Percentiles rank a stretch among this genome's conserved stretches.
These are phyloP conservation scores for Trachelus tabidus DNA, from an alignment of 2,888 invertebrate genomes.

Conservation along the genomic window DNA sequence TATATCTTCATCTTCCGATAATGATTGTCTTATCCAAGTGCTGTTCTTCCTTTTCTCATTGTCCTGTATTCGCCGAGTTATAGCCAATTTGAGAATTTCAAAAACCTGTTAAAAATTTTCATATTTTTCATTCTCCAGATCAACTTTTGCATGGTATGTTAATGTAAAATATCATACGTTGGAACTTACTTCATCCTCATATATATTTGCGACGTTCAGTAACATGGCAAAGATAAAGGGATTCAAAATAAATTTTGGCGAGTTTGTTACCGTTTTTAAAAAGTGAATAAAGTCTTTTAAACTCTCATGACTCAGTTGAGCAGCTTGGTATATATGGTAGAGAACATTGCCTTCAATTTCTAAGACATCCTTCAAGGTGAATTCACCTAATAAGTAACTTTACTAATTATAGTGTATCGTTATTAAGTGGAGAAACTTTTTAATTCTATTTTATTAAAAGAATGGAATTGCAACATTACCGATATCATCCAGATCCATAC, in stretches of 20 bases:
- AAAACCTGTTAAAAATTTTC: conserved; percentile 46
- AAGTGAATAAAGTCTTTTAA: conserved; percentile 66
- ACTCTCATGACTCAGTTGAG: conserved; percentile 63
- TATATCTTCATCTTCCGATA: conserved; percentile 57
- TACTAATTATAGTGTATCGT: neutral
- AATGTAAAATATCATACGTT: conserved; percentile 3
- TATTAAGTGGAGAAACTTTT: neutral
- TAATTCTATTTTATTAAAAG: neutral
- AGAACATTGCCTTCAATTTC: conserved; percentile 73
- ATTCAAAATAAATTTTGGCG: conserved; percentile 72
- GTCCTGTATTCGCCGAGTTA: conserved; percentile 63
- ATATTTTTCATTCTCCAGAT: neutral
- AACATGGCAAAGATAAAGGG: conserved; percentile 74
- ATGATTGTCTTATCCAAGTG: conserved; percentile 71
- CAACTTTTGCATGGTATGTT: neutral
- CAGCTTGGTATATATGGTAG: conserved; percentile 69
- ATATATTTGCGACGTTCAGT: conserved; percentile 68
- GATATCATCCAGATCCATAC: neutral
- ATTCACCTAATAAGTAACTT: conserved; percentile 22
- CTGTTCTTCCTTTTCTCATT: conserved; percentile 65
- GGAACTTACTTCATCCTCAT: conserved; percentile 66
- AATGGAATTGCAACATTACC: neutral
- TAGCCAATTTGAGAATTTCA: conserved; percentile 56
- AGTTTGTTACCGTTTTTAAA: conserved; percentile 68
- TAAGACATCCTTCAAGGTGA: conserved; percentile 65